These are phyloP conservation scores for Azemiops feae DNA, from an alignment of 2,113 vertebrate species.

Conservation along the genomic window DNA sequence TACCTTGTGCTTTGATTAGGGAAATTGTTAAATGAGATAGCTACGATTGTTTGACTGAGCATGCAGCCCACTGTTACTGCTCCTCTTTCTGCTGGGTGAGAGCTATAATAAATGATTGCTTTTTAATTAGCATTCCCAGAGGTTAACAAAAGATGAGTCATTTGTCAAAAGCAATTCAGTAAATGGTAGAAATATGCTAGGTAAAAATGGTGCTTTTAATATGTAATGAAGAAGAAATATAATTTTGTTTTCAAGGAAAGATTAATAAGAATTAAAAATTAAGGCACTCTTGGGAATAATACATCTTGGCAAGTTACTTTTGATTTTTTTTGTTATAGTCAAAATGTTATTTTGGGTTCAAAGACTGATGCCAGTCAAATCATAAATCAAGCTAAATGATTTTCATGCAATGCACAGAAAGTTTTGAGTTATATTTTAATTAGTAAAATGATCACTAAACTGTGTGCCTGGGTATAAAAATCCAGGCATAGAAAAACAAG, in stretches of 20 bases:
- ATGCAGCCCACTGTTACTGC: not conserved
- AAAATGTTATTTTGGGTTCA: not conserved
- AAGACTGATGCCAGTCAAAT: not conserved
- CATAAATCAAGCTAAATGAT: not conserved
- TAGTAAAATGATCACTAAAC: not conserved
- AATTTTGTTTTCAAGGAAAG: not conserved
- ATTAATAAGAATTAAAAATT: not conserved
- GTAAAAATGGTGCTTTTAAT: constrained; percentile 5
- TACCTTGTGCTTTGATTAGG: constrained; percentile 20
- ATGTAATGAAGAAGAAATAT: not conserved
- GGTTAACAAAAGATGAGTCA: constrained; percentile 33
- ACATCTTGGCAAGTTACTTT: not conserved
- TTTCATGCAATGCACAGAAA: not conserved
- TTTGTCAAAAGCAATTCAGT: constrained; percentile 21
- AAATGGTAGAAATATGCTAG: constrained; percentile 16
- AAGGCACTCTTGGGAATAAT: not conserved
- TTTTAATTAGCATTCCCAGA: constrained; percentile 41
- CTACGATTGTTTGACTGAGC: not conserved
- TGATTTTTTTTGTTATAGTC: not conserved
- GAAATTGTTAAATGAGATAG: constrained; percentile 30
- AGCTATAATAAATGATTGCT: constrained; percentile 32
- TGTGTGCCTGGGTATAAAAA: not conserved
- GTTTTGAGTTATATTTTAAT: not conserved
- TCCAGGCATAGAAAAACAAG: not conserved
- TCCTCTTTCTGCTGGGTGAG: constrained; percentile 8